A percentile compares a stretch with the other conserved stretches of the same genome.
Conservation (phyloP, 1,140 invertebrate species). For the Drosophila grimshawi region DNA sequence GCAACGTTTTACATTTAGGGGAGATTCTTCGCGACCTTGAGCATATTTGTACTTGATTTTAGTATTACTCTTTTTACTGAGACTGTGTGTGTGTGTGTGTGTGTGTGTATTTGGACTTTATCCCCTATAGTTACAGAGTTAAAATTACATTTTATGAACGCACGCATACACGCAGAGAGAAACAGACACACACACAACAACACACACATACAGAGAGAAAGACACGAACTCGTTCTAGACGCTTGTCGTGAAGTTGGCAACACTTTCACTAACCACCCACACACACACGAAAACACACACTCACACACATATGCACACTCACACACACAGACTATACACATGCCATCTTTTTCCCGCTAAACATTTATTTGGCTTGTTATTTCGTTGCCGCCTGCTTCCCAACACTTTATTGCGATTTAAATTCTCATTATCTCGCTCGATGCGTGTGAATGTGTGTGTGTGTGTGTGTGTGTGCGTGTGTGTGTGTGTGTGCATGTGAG, state of each 20-base stretch:
- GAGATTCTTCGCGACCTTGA: too few species aligned
- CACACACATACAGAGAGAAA: conserved; percentile 8
- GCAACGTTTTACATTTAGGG: too few species aligned
- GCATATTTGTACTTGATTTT: too few species aligned
- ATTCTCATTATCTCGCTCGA: conserved; percentile 67
- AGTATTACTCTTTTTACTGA: neutral
- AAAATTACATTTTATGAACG: conserved; percentile 79
- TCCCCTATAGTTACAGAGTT: conserved; percentile 45
- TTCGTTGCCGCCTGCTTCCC: conserved; percentile 39
- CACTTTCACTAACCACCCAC: conserved; percentile 58
- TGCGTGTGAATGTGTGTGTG: conserved; percentile 15
- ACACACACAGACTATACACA: neutral
- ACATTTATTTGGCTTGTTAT: conserved; percentile 76
- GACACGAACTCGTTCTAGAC: conserved; percentile 27
- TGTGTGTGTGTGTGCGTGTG: conserved; percentile 12
- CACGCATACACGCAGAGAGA: conserved; percentile 50
- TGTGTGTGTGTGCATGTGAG: neutral
- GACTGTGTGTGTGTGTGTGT: conserved; percentile 5
- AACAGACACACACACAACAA: conserved; percentile 19
- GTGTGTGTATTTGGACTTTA: conserved; percentile 27
- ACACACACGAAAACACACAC: too few species aligned
- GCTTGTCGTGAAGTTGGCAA: conserved; percentile 60
- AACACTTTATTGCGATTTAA: conserved; percentile 77
- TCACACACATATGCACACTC: conserved; percentile 9
- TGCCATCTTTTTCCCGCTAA: conserved; percentile 24